Percentiles rank a stretch among this genome's conserved stretches.
Conservation (phyloP, 2,797 vertebrate genomes). For the Synaphobranchus kaupii region DNA sequence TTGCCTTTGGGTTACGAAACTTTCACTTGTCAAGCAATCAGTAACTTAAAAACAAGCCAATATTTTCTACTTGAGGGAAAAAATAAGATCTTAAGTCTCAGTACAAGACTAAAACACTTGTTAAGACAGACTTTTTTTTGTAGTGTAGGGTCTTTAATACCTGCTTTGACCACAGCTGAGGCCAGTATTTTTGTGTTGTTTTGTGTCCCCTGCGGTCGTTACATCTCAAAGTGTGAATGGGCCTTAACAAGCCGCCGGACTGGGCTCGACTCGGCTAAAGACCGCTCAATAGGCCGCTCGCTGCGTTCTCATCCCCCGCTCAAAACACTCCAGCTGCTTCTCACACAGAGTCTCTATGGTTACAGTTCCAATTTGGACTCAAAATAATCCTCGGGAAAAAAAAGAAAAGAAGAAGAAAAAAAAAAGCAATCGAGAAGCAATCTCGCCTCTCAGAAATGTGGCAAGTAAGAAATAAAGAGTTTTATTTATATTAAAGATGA, state of each 20-base stretch:
- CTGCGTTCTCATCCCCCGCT: slow-evolving; percentile 34
- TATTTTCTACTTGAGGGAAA: too few species aligned
- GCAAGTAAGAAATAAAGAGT: neutral
- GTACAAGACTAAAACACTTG: too few species aligned
- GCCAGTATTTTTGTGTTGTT: too few species aligned
- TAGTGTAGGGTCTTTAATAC: too few species aligned
- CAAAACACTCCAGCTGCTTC: slow-evolving; percentile 51
- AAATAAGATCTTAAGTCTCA: too few species aligned
- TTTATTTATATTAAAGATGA: neutral
- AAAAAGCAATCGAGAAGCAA: neutral
- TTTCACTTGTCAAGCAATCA: too few species aligned
- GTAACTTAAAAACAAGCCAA: too few species aligned
- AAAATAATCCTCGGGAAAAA: slow-evolving; percentile 13
- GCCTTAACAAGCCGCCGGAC: neutral
- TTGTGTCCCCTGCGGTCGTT: too few species aligned
- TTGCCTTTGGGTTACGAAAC: too few species aligned
- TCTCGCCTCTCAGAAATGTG: slow-evolving; percentile 29
- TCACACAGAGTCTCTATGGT: slow-evolving; percentile 55
- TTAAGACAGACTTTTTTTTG: too few species aligned
- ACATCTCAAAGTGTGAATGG: neutral
- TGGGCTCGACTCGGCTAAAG: slow-evolving; percentile 31
- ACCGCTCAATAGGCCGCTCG: slow-evolving; percentile 24
- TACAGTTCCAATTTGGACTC: slow-evolving; percentile 44
- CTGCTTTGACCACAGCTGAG: too few species aligned
- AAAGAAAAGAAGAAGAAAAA: neutral